Evolutionary conservation across 2,113 vertebrate species (phyloP).

Genomic region (Silurus asotus): DNA sequence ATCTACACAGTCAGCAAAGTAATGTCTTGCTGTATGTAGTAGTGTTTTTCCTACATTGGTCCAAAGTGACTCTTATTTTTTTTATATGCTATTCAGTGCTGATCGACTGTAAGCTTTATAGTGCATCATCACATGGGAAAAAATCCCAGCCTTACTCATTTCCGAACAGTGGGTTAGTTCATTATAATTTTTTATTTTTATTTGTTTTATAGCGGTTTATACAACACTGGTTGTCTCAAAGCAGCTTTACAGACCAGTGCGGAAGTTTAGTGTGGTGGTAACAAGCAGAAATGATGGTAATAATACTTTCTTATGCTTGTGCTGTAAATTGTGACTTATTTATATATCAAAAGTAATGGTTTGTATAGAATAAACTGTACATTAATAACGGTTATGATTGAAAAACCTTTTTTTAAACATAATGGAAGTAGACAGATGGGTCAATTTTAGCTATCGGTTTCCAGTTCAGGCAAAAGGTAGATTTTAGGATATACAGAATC

Average conservation of each 20-base stretch:
- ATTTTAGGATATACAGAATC: neutral
- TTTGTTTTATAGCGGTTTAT: constrained; percentile 1
- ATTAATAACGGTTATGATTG: neutral
- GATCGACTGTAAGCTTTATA: neutral
- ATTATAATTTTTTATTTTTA: neutral
- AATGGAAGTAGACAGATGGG: neutral
- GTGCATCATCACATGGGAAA: neutral
- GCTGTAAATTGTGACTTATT: neutral
- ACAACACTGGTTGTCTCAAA: neutral
- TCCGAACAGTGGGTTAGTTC: neutral
- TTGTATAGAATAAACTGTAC: neutral
- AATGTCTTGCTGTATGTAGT: neutral
- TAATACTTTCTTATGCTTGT: neutral
- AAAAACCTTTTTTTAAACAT: neutral
- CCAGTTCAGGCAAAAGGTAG: neutral
- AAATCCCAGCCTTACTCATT: neutral
- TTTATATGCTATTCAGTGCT: neutral
- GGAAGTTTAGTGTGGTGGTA: neutral
- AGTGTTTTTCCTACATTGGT: neutral
- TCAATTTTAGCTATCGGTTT: neutral
- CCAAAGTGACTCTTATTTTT: neutral
- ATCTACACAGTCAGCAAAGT: neutral
- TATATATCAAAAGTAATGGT: neutral
- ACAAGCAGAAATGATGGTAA: neutral
- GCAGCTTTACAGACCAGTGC: constrained; percentile 11